Base-by-base conservation (phyloP, 2,888 invertebrate genomes). In the Griposia aprilina region DNA sequence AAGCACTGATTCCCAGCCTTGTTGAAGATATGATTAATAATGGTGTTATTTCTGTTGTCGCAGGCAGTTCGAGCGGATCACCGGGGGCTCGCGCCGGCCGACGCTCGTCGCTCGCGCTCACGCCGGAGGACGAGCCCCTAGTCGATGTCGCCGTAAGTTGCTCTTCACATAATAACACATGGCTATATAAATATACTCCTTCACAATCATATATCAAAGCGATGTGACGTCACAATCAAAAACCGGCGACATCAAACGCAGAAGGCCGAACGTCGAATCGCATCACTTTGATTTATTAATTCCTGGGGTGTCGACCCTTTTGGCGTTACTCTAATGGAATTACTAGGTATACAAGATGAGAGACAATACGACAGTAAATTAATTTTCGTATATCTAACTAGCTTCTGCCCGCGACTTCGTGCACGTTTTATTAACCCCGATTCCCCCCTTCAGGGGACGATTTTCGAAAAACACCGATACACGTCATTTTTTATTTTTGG, bases 101-200 rank as follows among this genome's bases (percentile, higher is more conserved):
- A 87, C 98, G 98, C 92, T 98, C 98, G 87, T 98, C 98, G 41
- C 96, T 98, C 76, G 98, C 98, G 57, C 96, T 98, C 76, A 98
- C 98, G 75, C 98, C 98, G 4, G 98, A 98, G 93, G 98, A 98
- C 93, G 98, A 98, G 91, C 97, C 98, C 26, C 94, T 98, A 90
- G 95, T 96, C 52, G 98, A 98, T 91, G 96, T 97, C 94, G 97
- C 97, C 96, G 98, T 98, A 97, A 97, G 97, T 97, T 87, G 81
- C 66, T 74, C 65, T 81, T 84, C 75, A 78, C 81, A 63, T 82
- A 76, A 68, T 73, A 76, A 36, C 48, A 68, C 20, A 50, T 2
- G 67, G 0, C 17, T 55, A 68, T n/a, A n/a, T 45, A n/a, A n/a
- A n/a, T 20, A n/a, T 65, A 23, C 23, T 26, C 13, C 11, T 36